phyloP scores from a whole-genome alignment of 2,797 vertebrate genomes.

The Botia almorhae region DNA sequence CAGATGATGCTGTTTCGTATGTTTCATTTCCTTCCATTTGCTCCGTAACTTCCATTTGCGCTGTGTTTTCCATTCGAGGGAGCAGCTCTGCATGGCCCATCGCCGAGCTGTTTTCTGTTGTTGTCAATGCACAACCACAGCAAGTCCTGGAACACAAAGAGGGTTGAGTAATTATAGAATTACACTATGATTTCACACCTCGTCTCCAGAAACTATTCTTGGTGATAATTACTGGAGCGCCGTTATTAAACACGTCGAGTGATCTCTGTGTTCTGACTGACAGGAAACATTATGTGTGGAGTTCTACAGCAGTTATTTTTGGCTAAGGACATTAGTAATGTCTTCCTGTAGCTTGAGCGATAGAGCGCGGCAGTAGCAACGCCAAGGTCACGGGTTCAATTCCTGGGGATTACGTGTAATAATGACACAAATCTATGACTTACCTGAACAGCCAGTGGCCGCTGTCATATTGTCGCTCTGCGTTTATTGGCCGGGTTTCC shows the following conservation, averaged over 20 bases:
- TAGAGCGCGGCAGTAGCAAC: not conserved
- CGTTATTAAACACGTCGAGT: slow-evolving; percentile 39
- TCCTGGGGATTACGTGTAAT: not conserved
- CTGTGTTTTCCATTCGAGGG: slow-evolving; percentile 12
- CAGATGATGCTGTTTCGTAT: not conserved
- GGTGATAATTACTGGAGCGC: slow-evolving; percentile 41
- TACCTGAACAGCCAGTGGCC: not conserved
- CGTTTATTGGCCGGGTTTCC: not conserved
- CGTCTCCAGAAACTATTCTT: slow-evolving; percentile 37
- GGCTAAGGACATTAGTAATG: not conserved
- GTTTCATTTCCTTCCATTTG: slow-evolving; percentile 35
- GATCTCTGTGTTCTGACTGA: slow-evolving; percentile 38
- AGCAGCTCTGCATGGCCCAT: not conserved
- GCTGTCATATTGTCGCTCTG: not conserved
- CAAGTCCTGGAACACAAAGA: slow-evolving; percentile 32
- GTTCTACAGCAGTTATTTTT: slow-evolving; percentile 20
- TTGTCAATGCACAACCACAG: slow-evolving; percentile 40
- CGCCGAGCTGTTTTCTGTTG: not conserved
- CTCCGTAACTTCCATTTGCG: slow-evolving; percentile 15
- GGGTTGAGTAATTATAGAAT: slow-evolving; percentile 42
- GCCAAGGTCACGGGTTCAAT: not conserved
- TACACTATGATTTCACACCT: slow-evolving; percentile 40
- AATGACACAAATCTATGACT: not conserved
- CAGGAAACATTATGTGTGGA: slow-evolving; percentile 30
- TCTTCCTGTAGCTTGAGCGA: not conserved